phyloP scores from a whole-genome alignment of 2,797 vertebrate genomes.

The Potorous gilbertii region DNA sequence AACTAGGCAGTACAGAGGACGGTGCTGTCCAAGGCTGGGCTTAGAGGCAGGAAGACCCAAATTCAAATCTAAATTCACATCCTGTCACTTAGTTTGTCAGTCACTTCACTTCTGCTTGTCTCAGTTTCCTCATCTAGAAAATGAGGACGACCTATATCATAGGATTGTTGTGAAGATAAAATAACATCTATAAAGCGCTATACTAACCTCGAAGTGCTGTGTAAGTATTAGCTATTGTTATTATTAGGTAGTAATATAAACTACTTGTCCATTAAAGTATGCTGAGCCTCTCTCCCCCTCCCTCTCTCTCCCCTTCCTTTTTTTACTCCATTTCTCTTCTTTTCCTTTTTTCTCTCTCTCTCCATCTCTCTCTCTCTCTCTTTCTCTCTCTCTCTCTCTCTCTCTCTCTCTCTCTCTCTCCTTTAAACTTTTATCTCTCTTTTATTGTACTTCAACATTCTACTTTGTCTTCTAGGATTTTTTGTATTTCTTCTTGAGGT shows the following conservation, averaged over 20 bases:
- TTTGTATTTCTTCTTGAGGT: not conserved
- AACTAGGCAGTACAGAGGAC: not conserved
- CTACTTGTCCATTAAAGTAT: not conserved
- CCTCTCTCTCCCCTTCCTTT: not conserved
- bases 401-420: too few relatives aligned
- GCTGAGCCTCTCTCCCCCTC: not conserved
- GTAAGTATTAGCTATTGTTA: not conserved
- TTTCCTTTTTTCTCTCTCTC: not conserved
- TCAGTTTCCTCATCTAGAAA: not conserved
- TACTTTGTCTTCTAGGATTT: not conserved
- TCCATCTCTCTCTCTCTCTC: not conserved
- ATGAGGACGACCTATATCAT: not conserved
- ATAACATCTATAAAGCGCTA: not conserved
- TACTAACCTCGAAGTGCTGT: not conserved
- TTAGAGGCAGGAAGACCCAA: not conserved
- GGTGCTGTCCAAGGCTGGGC: not conserved
- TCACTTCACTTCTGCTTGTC: not conserved
- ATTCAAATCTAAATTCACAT: not conserved
- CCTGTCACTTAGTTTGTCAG: not conserved
- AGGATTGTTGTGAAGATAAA: not conserved
- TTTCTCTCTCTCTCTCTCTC: accelerated
- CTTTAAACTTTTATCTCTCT: not conserved
- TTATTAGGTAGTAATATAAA: not conserved
- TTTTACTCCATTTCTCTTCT: too few relatives aligned
- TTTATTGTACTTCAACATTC: not conserved